These are phyloP conservation scores for Cephalopholis sonnerati DNA, from an alignment of 2,113 vertebrate species.

Conservation along the genomic window DNA sequence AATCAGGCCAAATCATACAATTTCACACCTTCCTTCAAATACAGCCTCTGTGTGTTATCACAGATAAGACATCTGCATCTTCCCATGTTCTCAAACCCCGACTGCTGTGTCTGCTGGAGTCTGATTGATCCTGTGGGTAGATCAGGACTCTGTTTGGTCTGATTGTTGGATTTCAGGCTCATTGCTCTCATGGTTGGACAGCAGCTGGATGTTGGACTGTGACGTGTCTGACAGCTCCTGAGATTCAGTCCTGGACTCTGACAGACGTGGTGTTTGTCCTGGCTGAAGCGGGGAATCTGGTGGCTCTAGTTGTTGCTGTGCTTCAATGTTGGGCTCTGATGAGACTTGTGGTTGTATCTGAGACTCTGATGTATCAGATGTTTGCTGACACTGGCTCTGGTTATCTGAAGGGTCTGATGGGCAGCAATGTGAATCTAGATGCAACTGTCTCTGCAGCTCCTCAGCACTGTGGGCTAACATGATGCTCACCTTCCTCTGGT, in stretches of 20 bases:
- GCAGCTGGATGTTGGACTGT: not conserved
- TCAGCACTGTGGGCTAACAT: slow-evolving; percentile 91
- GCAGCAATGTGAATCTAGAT: slow-evolving; percentile 13
- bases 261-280: not conserved
- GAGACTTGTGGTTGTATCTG: not conserved
- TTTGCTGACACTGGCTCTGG: not conserved
- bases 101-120: not conserved
- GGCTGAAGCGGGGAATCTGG: not conserved
- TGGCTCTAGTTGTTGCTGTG: not conserved
- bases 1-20: not conserved
- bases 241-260: not conserved
- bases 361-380: not conserved
- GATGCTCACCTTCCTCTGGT: slow-evolving; percentile 95
- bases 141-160: slow-evolving; percentile 8
- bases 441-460: slow-evolving; percentile 78
- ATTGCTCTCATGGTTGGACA: not conserved
- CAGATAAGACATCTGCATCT: not conserved
- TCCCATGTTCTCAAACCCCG: not conserved
- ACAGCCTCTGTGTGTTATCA: not conserved
- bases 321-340: not conserved
- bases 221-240: not conserved
- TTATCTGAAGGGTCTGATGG: not conserved
- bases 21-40: not conserved
- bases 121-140: not conserved
- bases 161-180: not conserved